Percentiles rank a stretch among this genome's conserved stretches.
Evolutionary conservation across 2,888 invertebrate genomes (phyloP).

Genomic region (Himalopsyche anomala): DNA sequence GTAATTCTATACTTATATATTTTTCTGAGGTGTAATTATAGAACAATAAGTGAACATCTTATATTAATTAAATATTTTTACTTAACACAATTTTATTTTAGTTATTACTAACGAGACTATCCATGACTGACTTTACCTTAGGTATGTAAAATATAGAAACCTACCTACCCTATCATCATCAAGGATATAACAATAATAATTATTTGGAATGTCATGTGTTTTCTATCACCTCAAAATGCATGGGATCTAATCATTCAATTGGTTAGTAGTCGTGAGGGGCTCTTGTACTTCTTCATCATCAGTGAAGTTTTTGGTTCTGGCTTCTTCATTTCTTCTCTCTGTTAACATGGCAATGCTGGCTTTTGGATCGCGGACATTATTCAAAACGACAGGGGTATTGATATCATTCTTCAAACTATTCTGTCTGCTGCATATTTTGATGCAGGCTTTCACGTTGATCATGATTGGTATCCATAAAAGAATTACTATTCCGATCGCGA

Average conservation of each 20-base stretch:
- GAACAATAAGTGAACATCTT: neutral
- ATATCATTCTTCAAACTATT: slow-evolving; percentile 51
- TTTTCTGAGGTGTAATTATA: neutral
- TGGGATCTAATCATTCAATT: neutral
- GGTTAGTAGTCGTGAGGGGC: slow-evolving; percentile 51
- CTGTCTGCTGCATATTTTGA: slow-evolving; percentile 60
- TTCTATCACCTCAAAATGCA: neutral
- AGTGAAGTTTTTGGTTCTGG: slow-evolving; percentile 48
- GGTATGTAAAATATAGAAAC: neutral
- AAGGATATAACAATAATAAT: slow-evolving; percentile 3
- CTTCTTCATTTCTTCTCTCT: slow-evolving; percentile 46
- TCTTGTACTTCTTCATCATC: slow-evolving; percentile 53
- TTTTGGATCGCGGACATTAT: slow-evolving; percentile 68
- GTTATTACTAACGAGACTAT: slow-evolving; percentile 17
- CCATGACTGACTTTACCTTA: neutral
- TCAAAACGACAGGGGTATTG: slow-evolving; percentile 65
- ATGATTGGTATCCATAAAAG: slow-evolving; percentile 68
- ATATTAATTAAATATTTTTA: slow-evolving; percentile 11
- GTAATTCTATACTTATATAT: slow-evolving; percentile 7
- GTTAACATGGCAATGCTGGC: slow-evolving; percentile 59
- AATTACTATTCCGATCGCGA: slow-evolving; percentile 72
- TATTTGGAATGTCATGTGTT: slow-evolving; percentile 1
- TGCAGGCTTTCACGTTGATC: slow-evolving; percentile 61
- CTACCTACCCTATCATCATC: slow-evolving; percentile 22
- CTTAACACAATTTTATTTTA: neutral